Percentiles rank a stretch among this genome's conserved stretches.
phyloP scores from a whole-genome alignment of 2,797 vertebrate genomes.

The Acropternis orthonyx region DNA sequence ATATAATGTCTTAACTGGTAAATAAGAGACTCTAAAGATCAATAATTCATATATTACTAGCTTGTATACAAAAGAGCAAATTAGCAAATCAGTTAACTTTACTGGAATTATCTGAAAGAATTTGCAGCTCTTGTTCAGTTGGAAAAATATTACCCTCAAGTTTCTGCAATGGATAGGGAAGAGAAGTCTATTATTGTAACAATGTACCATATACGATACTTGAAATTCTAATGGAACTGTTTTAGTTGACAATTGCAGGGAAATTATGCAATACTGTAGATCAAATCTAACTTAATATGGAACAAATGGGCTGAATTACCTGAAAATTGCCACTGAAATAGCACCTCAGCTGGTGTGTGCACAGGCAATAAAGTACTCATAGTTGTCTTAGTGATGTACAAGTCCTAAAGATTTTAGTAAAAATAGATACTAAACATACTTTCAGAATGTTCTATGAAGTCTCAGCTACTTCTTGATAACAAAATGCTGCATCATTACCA shows the following conservation, averaged over 20 bases:
- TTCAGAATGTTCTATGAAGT: neutral
- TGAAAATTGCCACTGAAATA: neutral
- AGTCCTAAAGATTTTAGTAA: neutral
- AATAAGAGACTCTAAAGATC: neutral
- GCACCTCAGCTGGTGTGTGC: neutral
- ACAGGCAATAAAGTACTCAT: neutral
- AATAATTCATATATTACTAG: neutral
- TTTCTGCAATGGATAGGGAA: neutral
- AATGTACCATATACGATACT: neutral
- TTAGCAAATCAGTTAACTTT: neutral
- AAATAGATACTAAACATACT: neutral
- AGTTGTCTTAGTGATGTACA: neutral
- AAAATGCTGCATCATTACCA: neutral
- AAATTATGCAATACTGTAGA: neutral
- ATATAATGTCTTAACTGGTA: neutral
- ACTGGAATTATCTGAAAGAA: neutral
- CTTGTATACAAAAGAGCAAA: neutral
- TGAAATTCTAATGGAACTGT: neutral
- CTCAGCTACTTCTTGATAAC: neutral
- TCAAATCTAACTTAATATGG: neutral
- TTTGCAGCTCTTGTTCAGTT: neutral
- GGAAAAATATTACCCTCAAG: neutral
- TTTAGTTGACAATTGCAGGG: neutral
- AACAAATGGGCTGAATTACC: neutral
- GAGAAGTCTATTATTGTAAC: neutral